phyloP scores from a whole-genome alignment of 2,888 invertebrate genomes.

The Drosophila conformis region DNA sequence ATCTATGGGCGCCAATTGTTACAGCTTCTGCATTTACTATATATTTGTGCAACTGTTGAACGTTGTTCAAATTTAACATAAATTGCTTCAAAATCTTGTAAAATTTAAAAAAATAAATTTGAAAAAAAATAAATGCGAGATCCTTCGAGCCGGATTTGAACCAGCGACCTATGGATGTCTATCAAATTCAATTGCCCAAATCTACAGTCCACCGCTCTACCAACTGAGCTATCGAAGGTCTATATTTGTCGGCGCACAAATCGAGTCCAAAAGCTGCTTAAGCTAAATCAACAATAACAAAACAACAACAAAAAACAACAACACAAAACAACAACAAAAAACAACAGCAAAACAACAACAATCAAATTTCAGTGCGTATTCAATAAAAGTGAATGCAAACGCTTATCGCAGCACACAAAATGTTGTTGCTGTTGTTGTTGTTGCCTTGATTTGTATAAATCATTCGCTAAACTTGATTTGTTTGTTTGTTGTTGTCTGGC shows the following conservation, averaged over 20 bases:
- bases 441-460: neutral
- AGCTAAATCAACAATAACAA: neutral
- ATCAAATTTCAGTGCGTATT: neutral
- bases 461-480: neutral
- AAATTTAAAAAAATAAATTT: neutral
- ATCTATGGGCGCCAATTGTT: conserved; percentile 23
- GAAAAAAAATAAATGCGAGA: neutral
- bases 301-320: conserved; percentile 4
- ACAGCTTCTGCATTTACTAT: neutral
- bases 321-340: neutral
- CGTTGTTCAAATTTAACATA: neutral
- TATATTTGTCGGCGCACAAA: conserved; percentile 22
- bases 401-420: neutral
- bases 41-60: neutral
- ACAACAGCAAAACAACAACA: neutral
- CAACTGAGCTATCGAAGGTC: conserved; percentile 78
- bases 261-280: conserved; percentile 10
- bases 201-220: conserved; percentile 80
- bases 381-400: conserved; percentile 8
- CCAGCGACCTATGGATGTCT: conserved; percentile 44
- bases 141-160: conserved; percentile 45
- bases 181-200: conserved; percentile 3
- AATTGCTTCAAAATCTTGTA: neutral
- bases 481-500: neutral
- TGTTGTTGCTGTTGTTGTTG: neutral